Evolutionary conservation across 2,797 vertebrate genomes (phyloP), one percentile per base, ranked within the genome.

Genomic region (Bovichtus variegatus): DNA sequence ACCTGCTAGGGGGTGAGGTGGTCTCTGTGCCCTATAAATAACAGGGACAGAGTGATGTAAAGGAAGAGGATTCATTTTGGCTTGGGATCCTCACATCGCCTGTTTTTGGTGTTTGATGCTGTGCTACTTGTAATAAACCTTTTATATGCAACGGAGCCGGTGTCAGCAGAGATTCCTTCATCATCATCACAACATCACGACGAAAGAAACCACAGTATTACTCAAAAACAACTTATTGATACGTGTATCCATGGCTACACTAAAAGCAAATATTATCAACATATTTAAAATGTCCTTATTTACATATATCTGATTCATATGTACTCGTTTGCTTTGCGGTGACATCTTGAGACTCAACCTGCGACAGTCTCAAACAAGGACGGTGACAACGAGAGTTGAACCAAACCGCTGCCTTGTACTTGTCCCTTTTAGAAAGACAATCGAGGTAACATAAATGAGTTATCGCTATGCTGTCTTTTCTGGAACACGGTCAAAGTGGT

Each of bases 381-480:
- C 27, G 27, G 27, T 7, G 40, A 31, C 6, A 16, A n/a, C 2
- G 23, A 77, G 49, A 74, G 57, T 72, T 74, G 47, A 67, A 51
- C 31, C 12, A 29, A 68, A 68, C 25, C 70, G 6, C 54, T n/a
- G 59, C 57, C 71, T 84, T 62, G 63, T 49, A 27, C 71, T 76
- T 72, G 59, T 64, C 61, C 67, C 60, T 86, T 84, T 88, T 64
- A 71, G 80, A 71, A 62, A 81, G 78, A 84, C 85, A 69, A 44
- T 63, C 6, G 71, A 80, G 83, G 87, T 84, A 82, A 79, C 84
- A 86, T 90, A 80, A 91, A 90, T 89, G 90, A 90, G 86, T 91
- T 89, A 89, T 90, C 54, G 80, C 87, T 77, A 61, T 68, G 76
- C 87, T 89, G 83, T 85, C 80, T 91, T 84, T 88, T 91, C 3